Conservation (phyloP, 2,888 invertebrate species). For the Magallana nippona region DNA sequence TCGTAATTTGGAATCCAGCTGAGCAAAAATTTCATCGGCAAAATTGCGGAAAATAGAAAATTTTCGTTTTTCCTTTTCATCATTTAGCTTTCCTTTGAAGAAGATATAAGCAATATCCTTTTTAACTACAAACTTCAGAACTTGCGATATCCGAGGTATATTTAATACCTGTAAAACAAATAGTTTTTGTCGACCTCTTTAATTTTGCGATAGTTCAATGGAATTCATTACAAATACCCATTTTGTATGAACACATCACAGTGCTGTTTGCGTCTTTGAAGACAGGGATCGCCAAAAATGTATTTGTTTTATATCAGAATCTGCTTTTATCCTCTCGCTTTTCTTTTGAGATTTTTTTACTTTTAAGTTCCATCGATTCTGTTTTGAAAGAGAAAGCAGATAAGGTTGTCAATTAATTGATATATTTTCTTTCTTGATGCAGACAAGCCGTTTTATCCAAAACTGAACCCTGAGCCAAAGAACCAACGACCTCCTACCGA, state of each 20-base stretch:
- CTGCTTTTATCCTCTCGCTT: constrained; percentile 23
- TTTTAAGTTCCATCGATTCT: constrained; percentile 22
- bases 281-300: not conserved
- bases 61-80: constrained; percentile 27
- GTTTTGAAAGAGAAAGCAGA: constrained; percentile 14
- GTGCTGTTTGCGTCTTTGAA: not conserved
- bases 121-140: constrained; percentile 24
- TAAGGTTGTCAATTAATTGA: constrained; percentile 26
- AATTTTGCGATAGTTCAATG: constrained; percentile 24
- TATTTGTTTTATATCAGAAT: constrained; percentile 26
- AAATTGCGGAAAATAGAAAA: constrained; percentile 28
- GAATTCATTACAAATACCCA: constrained; percentile 21
- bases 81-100: constrained; percentile 22
- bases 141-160: constrained; percentile 20
- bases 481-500: not conserved
- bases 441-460: constrained; percentile 15
- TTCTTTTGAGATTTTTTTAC: not conserved
- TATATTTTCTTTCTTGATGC: constrained; percentile 1
- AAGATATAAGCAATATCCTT: constrained; percentile 10
- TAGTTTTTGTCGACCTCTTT: constrained; percentile 20
- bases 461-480: not conserved
- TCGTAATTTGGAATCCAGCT: constrained; percentile 26
- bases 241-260: constrained; percentile 10
- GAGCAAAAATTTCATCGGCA: constrained; percentile 28
- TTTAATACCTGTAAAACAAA: constrained; percentile 30